Evolutionary conservation across 2,113 vertebrate species (phyloP).

Genomic region (Abramis brama): DNA sequence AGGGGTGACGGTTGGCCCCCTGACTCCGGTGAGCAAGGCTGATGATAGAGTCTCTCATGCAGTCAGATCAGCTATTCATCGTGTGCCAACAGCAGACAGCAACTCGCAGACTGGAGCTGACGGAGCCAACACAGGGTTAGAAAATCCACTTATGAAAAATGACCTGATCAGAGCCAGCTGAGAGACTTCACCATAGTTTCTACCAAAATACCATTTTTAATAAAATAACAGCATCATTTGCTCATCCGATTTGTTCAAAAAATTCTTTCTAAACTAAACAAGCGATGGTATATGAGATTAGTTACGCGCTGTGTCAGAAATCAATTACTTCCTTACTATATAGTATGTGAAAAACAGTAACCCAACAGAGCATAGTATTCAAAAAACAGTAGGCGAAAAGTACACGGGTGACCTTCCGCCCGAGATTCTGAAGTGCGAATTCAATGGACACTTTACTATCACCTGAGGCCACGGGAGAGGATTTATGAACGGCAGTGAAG

Average conservation of each 20-base stretch:
- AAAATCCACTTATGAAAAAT: background rate
- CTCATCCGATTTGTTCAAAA: background rate
- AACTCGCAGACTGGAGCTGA: background rate
- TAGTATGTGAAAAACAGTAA: no score
- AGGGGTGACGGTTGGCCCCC: slow-evolving; percentile 11
- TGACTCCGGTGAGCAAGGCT: background rate
- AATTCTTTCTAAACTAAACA: background rate
- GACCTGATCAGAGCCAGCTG: background rate
- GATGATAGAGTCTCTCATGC: slow-evolving; percentile 23
- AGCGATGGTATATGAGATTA: background rate
- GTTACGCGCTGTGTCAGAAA: no score
- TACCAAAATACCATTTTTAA: no score
- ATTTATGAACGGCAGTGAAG: no score
- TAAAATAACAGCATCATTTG: background rate
- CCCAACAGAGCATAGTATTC: no score
- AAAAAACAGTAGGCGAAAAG: no score
- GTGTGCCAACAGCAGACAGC: slow-evolving; percentile 27
- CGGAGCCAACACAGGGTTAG: slow-evolving; percentile 2
- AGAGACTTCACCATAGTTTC: no score
- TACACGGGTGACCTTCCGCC: no score
- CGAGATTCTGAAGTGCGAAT: no score
- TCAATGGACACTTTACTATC: no score
- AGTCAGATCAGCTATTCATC: slow-evolving; percentile 15
- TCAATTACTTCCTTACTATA: no score
- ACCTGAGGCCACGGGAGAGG: no score